Conservation (phyloP, 2,113 vertebrate species). For the Lagenorhynchus albirostris region DNA sequence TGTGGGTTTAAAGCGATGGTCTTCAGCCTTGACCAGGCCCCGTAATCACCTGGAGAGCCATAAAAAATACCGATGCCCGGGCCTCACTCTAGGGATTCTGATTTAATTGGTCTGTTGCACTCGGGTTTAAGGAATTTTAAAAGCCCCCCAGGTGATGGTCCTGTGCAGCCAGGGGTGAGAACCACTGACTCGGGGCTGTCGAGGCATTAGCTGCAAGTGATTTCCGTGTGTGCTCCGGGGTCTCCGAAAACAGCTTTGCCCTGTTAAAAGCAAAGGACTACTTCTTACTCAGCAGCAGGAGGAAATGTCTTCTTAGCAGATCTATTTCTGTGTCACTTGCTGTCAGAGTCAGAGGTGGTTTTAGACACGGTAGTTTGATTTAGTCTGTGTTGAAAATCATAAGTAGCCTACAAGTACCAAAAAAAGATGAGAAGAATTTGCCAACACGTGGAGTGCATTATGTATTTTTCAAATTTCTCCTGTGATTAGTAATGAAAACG, state of each 20-base stretch:
- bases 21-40: not conserved
- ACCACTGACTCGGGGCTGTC: not conserved
- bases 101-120: not conserved
- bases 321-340: not conserved
- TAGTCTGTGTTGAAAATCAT: slow-evolving; percentile 13
- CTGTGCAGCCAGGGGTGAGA: not conserved
- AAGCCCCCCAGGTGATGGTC: not conserved
- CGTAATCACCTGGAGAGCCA: not conserved
- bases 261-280: not conserved
- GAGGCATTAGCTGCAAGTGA: not conserved
- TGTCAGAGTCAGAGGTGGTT: not conserved
- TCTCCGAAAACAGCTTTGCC: not conserved
- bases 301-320: not conserved
- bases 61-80: not conserved
- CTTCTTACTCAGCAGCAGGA: not conserved
- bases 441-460: not conserved
- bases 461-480: not conserved
- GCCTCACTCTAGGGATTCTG: not conserved
- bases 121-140: not conserved
- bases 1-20: not conserved
- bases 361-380: not conserved
- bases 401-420: not conserved
- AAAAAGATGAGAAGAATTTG: slow-evolving; percentile 8
- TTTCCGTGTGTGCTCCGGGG: not conserved
- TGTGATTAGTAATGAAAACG: slow-evolving; percentile 14